phyloP scores from a whole-genome alignment of 2,113 vertebrate genomes.

The Electrona antarctica region DNA sequence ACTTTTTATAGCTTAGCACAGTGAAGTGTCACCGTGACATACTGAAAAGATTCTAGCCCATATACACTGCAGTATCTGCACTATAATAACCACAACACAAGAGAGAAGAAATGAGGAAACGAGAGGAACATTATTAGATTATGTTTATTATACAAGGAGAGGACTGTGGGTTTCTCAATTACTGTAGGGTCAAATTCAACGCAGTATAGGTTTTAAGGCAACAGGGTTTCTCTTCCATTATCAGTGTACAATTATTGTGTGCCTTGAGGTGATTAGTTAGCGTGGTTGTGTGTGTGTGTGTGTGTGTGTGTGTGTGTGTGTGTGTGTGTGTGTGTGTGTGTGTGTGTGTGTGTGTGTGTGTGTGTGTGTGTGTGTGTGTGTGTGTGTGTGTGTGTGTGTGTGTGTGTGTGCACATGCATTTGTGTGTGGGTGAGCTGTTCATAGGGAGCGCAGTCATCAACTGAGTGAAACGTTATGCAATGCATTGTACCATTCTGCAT shows the following conservation, averaged over 20 bases:
- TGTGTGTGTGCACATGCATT: background rate
- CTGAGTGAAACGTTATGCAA: too few species aligned
- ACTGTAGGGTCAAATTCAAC: background rate
- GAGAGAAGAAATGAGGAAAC: background rate
- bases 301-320: slow-evolving; percentile 1
- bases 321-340: too few species aligned
- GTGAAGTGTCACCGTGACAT: background rate
- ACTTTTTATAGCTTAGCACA: slow-evolving; percentile 17
- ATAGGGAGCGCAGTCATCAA: too few species aligned
- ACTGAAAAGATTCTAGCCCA: background rate
- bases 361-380: background rate
- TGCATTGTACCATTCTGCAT: too few species aligned
- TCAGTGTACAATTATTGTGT: slow-evolving; percentile 28
- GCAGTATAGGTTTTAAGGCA: slow-evolving; percentile 3
- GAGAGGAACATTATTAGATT: background rate
- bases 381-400: background rate
- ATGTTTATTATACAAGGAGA: slow-evolving; percentile 1
- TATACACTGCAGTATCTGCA: too few species aligned
- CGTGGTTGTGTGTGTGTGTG: slow-evolving; percentile 9
- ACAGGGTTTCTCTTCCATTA: slow-evolving; percentile 4
- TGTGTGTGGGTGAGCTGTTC: background rate
- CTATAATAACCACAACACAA: background rate
- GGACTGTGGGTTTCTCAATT: background rate
- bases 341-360: too few species aligned
- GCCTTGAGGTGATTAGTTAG: background rate